Evolutionary conservation across 37 sponge, comb jelly and placozoan genomes (phyloP), one percentile per base, ranked within the genome.

Genomic region (Hexactinellida sp.): DNA sequence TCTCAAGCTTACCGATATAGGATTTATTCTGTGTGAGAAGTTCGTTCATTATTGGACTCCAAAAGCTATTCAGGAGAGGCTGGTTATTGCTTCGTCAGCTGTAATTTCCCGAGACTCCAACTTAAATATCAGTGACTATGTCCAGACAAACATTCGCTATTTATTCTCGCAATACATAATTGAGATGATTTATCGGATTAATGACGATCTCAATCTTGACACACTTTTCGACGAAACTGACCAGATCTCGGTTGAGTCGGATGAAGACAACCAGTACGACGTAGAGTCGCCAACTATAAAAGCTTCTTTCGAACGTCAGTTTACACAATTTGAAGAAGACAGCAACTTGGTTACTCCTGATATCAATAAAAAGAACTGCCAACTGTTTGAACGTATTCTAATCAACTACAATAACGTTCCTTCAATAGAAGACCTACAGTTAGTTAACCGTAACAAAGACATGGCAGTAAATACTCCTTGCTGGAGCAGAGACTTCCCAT

Each of bases 391-490:
- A n/a, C 21, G 30, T 10, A 63, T 63, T 63, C 76, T 63, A 25
- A 10, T 63, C 3, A 28, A 63, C 76, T 63, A 63, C 34, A n/a
- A 63, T 63, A 25, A n/a, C 34, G 19, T 63, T 28, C 76, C 76
- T 21, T 25, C 28, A 25, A 32, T 63, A 25, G 76, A 63, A 28
- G 76, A 63, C 13, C 13, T 63, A n/a, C 76, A 63, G 34, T 63
- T 63, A 23, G 76, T 63, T 63, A 63, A 63, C 76, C 76, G 76
- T 63, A 63, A 63, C 34, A 63, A 63, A n/a, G 76, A 63, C 76
- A 63, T 63, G 76, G 3, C 25, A 63, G 76, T 63, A 25, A 32
- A 23, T 63, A 63, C 3, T 23, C 30, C 30, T 63, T 63, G 76
- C 13, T 63, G 76, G 76, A 63, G 76, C 30, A 63, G 76, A 63